These are phyloP conservation scores for Aquatica leii DNA, from an alignment of 2,888 invertebrate species.

Conservation along the genomic window DNA sequence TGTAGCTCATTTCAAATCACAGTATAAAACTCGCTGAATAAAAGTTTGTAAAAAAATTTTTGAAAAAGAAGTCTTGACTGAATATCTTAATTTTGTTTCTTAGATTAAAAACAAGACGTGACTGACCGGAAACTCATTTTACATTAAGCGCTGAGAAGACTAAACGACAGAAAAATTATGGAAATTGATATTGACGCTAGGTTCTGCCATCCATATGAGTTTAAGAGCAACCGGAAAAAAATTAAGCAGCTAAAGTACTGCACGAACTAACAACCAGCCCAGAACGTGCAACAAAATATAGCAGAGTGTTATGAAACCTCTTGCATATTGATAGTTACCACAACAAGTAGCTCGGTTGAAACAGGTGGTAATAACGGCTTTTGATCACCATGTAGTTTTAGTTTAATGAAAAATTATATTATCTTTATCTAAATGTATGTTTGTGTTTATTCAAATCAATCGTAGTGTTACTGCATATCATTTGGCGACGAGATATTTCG, in stretches of 20 bases:
- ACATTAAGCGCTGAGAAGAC: constrained; percentile 19
- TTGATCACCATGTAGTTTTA: too few species aligned
- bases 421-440: too few species aligned
- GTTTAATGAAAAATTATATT: too few species aligned
- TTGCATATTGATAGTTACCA: constrained; percentile 19
- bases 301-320: too few species aligned
- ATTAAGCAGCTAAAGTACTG: constrained; percentile 37
- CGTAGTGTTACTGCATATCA: too few species aligned
- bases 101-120: too few species aligned
- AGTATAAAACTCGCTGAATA: too few species aligned
- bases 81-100: neutral
- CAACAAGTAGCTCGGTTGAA: constrained; percentile 8
- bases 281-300: constrained; percentile 29
- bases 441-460: too few species aligned
- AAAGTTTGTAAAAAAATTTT: neutral
- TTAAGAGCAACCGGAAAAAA: constrained; percentile 36
- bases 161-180: constrained; percentile 35
- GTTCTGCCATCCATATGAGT: constrained; percentile 37
- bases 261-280: constrained; percentile 35
- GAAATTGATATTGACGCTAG: constrained; percentile 27
- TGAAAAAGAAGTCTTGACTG: neutral
- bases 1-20: too few species aligned
- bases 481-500: too few species aligned
- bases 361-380: too few species aligned
- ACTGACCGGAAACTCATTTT: constrained; percentile 33